phyloP scores from a whole-genome alignment of 2,797 vertebrate species.

The Loriculus beryllinus region DNA sequence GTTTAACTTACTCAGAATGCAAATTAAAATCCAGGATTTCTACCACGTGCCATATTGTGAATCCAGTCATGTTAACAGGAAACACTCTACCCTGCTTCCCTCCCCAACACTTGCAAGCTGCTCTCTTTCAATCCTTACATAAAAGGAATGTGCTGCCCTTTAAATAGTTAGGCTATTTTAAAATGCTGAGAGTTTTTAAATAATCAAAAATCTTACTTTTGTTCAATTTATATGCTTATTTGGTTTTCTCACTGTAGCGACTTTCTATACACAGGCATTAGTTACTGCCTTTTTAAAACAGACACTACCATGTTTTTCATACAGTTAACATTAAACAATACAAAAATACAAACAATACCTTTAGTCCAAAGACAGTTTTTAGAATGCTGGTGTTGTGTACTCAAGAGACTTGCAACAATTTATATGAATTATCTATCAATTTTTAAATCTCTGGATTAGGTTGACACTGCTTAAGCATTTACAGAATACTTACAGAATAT shows the following conservation, averaged over 20 bases:
- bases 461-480: not conserved
- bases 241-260: not conserved
- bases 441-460: not conserved
- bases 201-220: not conserved
- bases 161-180: not conserved
- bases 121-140: not conserved
- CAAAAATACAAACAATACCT: not conserved
- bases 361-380: not conserved
- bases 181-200: not conserved
- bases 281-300: not conserved
- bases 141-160: not conserved
- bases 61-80: not conserved
- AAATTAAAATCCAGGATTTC: not conserved
- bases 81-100: not conserved
- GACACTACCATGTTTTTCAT: not conserved
- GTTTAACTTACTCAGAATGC: not conserved
- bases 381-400: not conserved
- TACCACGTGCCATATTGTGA: not conserved
- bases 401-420: not conserved
- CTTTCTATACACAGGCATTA: not conserved
- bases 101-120: not conserved
- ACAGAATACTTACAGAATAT: conserved; percentile 87
- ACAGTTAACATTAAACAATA: not conserved
- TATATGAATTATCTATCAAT: not conserved
- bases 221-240: not conserved